Base-by-base conservation (phyloP, 2,113 vertebrate genomes). In the Morone chrysops region DNA sequence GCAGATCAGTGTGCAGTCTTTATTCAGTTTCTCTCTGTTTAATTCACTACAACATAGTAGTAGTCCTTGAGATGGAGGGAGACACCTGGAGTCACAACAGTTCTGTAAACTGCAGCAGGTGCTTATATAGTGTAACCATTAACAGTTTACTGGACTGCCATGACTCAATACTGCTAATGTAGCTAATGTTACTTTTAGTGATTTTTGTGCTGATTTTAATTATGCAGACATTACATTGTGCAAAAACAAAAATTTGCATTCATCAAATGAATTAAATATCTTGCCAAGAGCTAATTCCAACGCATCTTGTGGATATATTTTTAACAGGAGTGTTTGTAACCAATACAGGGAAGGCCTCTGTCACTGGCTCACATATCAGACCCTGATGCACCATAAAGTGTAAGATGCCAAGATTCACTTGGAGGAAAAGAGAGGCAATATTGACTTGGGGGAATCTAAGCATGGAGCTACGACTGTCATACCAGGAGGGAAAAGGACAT, bases 391-490 rank as follows among this genome's bases (percentile, higher is more conserved):
- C 47, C 41, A 75, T 70, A 61, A 75, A 82, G 65, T 69, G 40
- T 62, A 75, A 82, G 60, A 62, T 61, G 45, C 12, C 8, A 7
- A 43, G 62, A 74, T 74, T 60, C 43, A 56, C 50, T 65, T 38
- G 14, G 25, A 65, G 60, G 8, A 72, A 68, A 81, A 67, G 8
- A 59, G 61, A 68, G 18, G 63, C 45, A 61, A 38, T 75, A 81
- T 69, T 81, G 71, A 75, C 70, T 53, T n/a, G 56, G 45, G 70
- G 57, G 65, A 82, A 82, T 54, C 80, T 48, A 25, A 82, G 72
- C 25, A 2, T 75, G 60, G 31, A 40, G 69, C 60, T 57, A 31
- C 63, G 54, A 75, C 63, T 68, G 43, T 59, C 66, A 20, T 38
- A 82, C 40, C 72, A 18, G 48, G 22, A 82, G 72, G 66, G 40